A percentile compares a stretch with the other conserved stretches of the same genome.
Conservation (phyloP, 2,888 invertebrate species). For the Nowickia ferox region DNA sequence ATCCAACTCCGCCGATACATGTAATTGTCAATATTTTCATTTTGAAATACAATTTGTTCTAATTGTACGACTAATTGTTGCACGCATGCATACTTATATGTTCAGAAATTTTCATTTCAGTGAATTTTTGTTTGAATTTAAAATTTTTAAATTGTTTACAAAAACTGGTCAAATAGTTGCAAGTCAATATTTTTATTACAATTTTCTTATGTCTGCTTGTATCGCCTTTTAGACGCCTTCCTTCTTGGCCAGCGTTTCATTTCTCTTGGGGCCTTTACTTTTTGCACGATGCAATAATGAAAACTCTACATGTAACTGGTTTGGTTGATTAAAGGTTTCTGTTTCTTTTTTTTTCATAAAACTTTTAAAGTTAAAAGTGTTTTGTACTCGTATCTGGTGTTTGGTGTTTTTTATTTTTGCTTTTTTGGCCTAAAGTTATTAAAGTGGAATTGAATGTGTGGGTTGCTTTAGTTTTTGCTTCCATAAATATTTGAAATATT, state of each 20-base stretch:
- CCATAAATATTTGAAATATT: slow-evolving; percentile 48
- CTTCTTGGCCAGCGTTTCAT: slow-evolving; percentile 27
- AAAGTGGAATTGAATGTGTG: slow-evolving; percentile 33
- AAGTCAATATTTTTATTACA: slow-evolving; percentile 14
- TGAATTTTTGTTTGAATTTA: not conserved
- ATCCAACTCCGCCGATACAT: too few relatives aligned
- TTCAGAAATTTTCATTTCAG: not conserved
- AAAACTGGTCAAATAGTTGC: slow-evolving; percentile 21
- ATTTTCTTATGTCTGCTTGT: slow-evolving; percentile 16
- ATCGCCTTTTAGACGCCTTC: slow-evolving; percentile 36
- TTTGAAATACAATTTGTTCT: not conserved
- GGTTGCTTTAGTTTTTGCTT: slow-evolving; percentile 22
- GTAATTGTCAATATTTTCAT: not conserved
- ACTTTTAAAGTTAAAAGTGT: slow-evolving; percentile 14
- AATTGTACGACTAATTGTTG: not conserved
- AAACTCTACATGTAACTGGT: slow-evolving; percentile 23
- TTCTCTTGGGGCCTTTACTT: slow-evolving; percentile 29
- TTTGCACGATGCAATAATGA: slow-evolving; percentile 7
- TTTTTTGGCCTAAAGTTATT: slow-evolving; percentile 12
- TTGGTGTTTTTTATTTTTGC: not conserved
- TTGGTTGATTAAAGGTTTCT: slow-evolving; percentile 20
- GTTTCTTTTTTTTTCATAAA: slow-evolving; percentile 4
- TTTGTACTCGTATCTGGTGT: not conserved
- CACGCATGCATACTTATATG: not conserved
- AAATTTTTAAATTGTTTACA: not conserved